phyloP scores from a whole-genome alignment of 2,888 invertebrate species.

The Beris chalybata region DNA sequence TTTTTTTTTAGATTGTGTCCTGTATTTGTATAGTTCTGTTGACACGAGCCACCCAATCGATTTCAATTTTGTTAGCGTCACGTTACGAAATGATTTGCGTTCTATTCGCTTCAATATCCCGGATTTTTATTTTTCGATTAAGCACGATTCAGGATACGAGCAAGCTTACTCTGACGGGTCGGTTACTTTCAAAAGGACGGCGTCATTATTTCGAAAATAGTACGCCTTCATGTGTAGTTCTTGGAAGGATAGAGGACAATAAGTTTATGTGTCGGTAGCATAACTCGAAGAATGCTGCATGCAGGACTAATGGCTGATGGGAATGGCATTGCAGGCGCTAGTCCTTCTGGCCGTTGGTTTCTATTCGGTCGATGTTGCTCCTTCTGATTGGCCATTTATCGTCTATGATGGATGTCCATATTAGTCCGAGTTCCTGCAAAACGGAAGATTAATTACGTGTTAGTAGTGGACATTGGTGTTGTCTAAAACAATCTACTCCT shows the following conservation, averaged over 20 bases:
- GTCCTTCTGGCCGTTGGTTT: slow-evolving; percentile 5
- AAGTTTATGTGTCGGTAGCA: slow-evolving; percentile 22
- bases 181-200: background rate
- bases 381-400: slow-evolving; percentile 30
- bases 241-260: slow-evolving; percentile 29
- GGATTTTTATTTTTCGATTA: no score
- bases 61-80: no score
- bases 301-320: background rate
- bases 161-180: no score
- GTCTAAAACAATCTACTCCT: no score
- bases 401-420: slow-evolving; percentile 14
- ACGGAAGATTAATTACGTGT: slow-evolving; percentile 25
- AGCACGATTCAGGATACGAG: no score
- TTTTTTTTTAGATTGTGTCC: no score
- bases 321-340: slow-evolving; percentile 23
- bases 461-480: slow-evolving; percentile 13
- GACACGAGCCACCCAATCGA: no score
- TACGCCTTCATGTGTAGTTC: slow-evolving; percentile 25
- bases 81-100: no score
- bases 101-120: no score
- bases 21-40: no score
- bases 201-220: slow-evolving; percentile 9
- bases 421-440: no score
- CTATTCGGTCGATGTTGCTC: slow-evolving; percentile 2
- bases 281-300: slow-evolving; percentile 15